phyloP scores from a whole-genome alignment of 2,888 invertebrate genomes.

The Melanostoma mellinum region DNA sequence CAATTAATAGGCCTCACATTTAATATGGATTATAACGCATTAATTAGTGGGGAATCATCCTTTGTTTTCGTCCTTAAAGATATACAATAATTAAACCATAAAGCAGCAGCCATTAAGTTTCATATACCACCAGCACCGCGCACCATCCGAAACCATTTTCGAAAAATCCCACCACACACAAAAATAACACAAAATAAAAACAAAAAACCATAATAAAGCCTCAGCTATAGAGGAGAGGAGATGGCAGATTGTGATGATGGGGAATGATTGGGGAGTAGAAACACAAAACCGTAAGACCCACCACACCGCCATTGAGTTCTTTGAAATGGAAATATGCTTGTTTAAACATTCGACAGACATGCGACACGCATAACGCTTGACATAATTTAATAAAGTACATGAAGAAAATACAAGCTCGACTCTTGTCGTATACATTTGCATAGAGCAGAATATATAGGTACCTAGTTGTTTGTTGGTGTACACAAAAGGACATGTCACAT shows the following conservation, averaged over 20 bases:
- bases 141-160: background rate
- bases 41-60: constrained; percentile 49
- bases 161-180: background rate
- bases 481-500: constrained; percentile 36
- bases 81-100: constrained; percentile 47
- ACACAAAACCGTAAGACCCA: constrained; percentile 16
- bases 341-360: constrained; percentile 73
- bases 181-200: background rate
- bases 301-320: constrained; percentile 36
- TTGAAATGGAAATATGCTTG: constrained; percentile 72
- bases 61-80: constrained; percentile 28
- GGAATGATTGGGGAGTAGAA: background rate
- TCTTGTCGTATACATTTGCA: constrained; percentile 64
- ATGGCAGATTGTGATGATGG: no score
- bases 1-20: constrained; percentile 46
- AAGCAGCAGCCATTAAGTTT: constrained; percentile 9
- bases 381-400: constrained; percentile 72
- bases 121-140: background rate
- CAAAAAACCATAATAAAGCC: background rate
- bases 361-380: constrained; percentile 72
- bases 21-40: constrained; percentile 61
- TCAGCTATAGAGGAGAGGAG: background rate
- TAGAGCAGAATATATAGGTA: constrained; percentile 48
- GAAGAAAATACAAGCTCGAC: constrained; percentile 57
- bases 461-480: background rate